phyloP scores from a whole-genome alignment of 2,888 invertebrate genomes.

The Petrolisthes cinctipes region DNA sequence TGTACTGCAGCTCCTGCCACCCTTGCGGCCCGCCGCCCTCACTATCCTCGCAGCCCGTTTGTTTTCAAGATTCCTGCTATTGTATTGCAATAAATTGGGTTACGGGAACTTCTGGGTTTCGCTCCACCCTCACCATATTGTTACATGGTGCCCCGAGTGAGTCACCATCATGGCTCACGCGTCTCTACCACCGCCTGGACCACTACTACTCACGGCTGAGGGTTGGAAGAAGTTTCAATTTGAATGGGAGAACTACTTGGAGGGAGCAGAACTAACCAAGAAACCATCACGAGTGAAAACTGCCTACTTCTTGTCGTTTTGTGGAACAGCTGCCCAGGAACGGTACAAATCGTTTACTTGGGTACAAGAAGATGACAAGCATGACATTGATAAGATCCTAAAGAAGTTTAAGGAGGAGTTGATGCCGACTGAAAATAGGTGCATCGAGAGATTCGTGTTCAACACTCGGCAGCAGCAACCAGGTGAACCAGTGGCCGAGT shows the following conservation, averaged over 20 bases:
- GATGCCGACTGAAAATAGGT: constrained; percentile 21
- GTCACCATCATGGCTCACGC: too few species aligned
- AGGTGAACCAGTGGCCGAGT: background rate
- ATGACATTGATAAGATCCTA: constrained; percentile 1
- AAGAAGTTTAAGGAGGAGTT: constrained; percentile 2
- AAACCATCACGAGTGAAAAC: background rate
- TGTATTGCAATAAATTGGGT: too few species aligned
- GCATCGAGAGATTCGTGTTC: background rate
- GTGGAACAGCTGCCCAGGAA: constrained; percentile 2
- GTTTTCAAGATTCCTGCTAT: too few species aligned
- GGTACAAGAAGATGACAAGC: constrained; percentile 6
- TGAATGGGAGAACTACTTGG: constrained; percentile 18
- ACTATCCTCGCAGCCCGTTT: too few species aligned
- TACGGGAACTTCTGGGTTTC: too few species aligned
- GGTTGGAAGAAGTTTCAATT: constrained; percentile 3
- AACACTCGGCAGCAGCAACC: constrained; percentile 1
- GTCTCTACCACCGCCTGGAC: too few species aligned
- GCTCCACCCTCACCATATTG: too few species aligned
- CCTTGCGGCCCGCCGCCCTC: too few species aligned
- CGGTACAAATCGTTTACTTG: constrained; percentile 4
- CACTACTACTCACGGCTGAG: background rate
- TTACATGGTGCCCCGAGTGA: too few species aligned
- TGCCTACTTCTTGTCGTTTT: background rate
- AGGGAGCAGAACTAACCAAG: background rate
- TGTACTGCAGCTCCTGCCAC: too few species aligned